Evolutionary conservation across 1,140 invertebrate genomes (phyloP).

Genomic region (Zaprionus capensis): DNA sequence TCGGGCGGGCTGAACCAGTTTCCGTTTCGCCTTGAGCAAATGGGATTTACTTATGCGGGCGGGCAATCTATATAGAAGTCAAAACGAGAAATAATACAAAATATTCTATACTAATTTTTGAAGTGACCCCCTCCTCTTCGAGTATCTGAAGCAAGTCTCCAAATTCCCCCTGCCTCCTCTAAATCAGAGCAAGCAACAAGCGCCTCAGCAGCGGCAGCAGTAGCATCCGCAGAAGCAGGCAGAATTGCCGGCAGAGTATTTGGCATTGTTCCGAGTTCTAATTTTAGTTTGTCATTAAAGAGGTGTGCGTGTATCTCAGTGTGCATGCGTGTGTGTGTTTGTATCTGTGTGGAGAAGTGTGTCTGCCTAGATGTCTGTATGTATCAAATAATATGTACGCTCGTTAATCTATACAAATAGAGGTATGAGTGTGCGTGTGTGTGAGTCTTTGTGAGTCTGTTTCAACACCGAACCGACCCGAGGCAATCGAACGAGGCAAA

Average conservation of each 20-base stretch:
- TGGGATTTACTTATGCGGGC: conserved; percentile 29
- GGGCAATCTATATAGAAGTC: conserved; percentile 2
- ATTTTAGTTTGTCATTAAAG: conserved; percentile 82
- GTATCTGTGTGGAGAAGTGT: conserved; percentile 35
- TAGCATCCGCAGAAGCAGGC: conserved; percentile 40
- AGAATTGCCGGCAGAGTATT: conserved; percentile 77
- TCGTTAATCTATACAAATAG: conserved; percentile 12
- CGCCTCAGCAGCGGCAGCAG: conserved; percentile 18
- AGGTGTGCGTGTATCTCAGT: conserved; percentile 59
- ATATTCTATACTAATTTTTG: conserved; percentile 23
- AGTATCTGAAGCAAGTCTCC: conserved; percentile 14
- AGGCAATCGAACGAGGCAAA: conserved; percentile 77
- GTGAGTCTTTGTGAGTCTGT: conserved; percentile 16
- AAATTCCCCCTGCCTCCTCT: conserved; percentile 32
- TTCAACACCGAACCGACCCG: conserved; percentile 28
- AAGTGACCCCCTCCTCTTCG: neutral
- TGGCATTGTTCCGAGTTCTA: conserved; percentile 83
- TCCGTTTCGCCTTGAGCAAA: conserved; percentile 13
- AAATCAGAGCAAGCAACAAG: conserved; percentile 34
- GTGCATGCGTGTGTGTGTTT: conserved; percentile 11
- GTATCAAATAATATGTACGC: conserved; percentile 30
- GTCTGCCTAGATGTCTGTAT: conserved; percentile 28
- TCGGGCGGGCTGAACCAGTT: conserved; percentile 65
- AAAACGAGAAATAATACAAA: neutral
- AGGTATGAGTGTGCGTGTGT: conserved; percentile 6